These are phyloP conservation scores for Ctenoplectra terminalis DNA, from an alignment of 1,140 invertebrate genomes.

Conservation along the genomic window DNA sequence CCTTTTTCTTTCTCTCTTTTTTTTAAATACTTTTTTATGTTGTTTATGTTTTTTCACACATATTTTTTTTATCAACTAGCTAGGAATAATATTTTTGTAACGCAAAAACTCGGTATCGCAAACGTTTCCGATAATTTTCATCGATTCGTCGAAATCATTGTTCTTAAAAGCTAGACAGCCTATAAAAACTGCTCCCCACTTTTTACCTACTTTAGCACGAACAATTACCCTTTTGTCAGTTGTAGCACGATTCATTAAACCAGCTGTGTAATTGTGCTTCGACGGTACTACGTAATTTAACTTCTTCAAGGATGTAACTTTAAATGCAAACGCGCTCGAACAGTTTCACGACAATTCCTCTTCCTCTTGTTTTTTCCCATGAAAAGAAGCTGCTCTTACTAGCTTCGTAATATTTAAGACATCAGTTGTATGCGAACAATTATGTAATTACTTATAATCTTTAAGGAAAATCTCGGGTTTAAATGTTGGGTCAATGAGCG, in stretches of 20 bases:
- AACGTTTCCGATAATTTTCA: too few relatives aligned
- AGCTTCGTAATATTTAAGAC: not conserved
- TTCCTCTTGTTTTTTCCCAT: not conserved
- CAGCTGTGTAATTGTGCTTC: not conserved
- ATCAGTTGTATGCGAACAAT: not conserved
- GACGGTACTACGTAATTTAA: not conserved
- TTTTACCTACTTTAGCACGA: not conserved
- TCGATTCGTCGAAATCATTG: not conserved
- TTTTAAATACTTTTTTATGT: too few relatives aligned
- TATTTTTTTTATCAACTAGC: not conserved
- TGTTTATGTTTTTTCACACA: too few relatives aligned
- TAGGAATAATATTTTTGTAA: too few relatives aligned
- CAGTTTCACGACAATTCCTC: not conserved
- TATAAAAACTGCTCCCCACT: not conserved
- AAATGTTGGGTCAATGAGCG: not conserved
- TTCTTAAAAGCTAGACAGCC: not conserved
- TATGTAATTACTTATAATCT: constrained; percentile 22
- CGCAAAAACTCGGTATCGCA: too few relatives aligned
- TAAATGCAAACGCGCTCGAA: not conserved
- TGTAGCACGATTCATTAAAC: constrained; percentile 2
- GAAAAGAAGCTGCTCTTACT: not conserved
- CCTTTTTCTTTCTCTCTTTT: too few relatives aligned
- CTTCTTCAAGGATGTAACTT: not conserved
- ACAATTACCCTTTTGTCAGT: not conserved
- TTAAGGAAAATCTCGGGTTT: not conserved